Conservation (phyloP, 2,888 invertebrate species). For the Stomorhina lunata region DNA sequence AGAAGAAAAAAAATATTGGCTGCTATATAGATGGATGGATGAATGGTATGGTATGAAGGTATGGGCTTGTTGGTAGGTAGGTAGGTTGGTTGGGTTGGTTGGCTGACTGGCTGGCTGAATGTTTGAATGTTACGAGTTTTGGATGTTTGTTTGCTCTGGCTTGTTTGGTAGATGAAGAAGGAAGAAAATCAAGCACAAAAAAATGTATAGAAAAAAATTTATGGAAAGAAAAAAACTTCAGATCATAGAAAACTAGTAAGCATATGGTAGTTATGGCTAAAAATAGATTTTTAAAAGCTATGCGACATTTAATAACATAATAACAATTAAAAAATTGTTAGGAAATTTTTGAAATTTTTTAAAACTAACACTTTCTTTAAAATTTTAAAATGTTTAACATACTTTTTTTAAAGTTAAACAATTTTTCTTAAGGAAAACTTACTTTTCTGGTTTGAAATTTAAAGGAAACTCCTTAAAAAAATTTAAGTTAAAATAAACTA, state of each 20-base stretch:
- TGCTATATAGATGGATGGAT: slow-evolving; percentile 25
- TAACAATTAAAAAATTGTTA: slow-evolving; percentile 52
- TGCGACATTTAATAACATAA: slow-evolving; percentile 56
- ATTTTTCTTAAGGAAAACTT: slow-evolving; percentile 25
- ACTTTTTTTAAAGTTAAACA: not conserved
- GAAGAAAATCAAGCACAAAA: slow-evolving; percentile 25
- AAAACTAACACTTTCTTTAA: slow-evolving; percentile 28
- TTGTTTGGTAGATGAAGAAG: slow-evolving; percentile 34
- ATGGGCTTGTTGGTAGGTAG: not conserved
- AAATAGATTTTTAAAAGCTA: slow-evolving; percentile 61
- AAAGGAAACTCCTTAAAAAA: slow-evolving; percentile 49
- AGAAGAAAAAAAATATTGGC: slow-evolving; percentile 9
- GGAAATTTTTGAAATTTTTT: no score
- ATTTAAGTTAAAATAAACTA: slow-evolving; percentile 27
- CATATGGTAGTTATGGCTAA: slow-evolving; percentile 64
- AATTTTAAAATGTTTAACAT: slow-evolving; percentile 28
- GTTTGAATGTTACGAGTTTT: slow-evolving; percentile 9
- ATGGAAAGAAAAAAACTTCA: slow-evolving; percentile 45
- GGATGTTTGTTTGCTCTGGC: no score
- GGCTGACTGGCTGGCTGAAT: not conserved
- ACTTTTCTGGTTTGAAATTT: slow-evolving; percentile 44
- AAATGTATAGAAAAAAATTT: slow-evolving; percentile 36
- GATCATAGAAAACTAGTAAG: slow-evolving; percentile 61
- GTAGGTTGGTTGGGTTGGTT: slow-evolving; percentile 12
- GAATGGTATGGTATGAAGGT: not conserved